Conservation (phyloP, 1,140 invertebrate species). For the Brachionus koreanus region DNA sequence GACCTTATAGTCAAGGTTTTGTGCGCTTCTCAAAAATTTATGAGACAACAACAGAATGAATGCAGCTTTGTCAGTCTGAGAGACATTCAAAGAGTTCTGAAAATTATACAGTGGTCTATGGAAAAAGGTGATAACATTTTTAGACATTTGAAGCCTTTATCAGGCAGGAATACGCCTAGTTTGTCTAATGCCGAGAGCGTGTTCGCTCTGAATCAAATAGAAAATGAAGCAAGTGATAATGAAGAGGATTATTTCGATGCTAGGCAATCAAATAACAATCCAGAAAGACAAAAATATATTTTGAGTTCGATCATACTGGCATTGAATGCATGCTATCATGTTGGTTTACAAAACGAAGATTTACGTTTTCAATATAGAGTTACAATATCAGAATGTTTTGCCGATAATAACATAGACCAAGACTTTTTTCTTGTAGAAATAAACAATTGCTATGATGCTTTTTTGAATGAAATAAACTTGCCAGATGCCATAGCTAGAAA, state of each 20-base stretch:
- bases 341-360: constrained; percentile 43
- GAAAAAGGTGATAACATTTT: background rate
- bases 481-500: constrained; percentile 52
- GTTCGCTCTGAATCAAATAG: background rate
- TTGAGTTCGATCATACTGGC: constrained; percentile 46
- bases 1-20: constrained; percentile 48
- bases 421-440: background rate
- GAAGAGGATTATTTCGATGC: background rate
- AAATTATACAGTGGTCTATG: constrained; percentile 46
- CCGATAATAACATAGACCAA: background rate
- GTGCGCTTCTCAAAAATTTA: constrained; percentile 51
- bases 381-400: constrained; percentile 43
- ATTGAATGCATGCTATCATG: constrained; percentile 47
- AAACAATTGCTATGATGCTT: constrained; percentile 50
- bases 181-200: background rate
- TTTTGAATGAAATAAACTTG: constrained; percentile 49
- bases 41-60: constrained; percentile 52
- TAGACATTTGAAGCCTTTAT: background rate
- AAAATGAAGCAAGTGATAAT: background rate
- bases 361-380: constrained; percentile 45
- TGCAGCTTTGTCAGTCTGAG: constrained; percentile 56
- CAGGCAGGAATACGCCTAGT: background rate
- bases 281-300: background rate
- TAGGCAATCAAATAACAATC: background rate
- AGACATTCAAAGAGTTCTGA: constrained; percentile 51